A percentile compares a stretch with the other conserved stretches of the same genome.
Conservation (phyloP, 2,888 invertebrate genomes). For the Zygaena filipendulae region DNA sequence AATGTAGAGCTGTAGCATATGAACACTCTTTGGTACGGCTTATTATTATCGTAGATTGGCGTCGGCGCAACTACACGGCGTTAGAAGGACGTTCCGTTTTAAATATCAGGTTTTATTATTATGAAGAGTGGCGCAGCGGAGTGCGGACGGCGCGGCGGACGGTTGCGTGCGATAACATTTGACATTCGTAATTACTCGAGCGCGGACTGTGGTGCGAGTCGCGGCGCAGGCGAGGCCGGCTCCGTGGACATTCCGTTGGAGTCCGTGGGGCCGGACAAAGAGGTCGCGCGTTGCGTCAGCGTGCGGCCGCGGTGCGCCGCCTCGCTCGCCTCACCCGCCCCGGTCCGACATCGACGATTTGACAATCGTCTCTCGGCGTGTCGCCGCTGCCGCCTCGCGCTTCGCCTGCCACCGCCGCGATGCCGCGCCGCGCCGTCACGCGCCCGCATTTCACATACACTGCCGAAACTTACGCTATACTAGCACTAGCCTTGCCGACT, state of each 20-base stretch:
- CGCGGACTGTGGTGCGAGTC: conserved; percentile 41
- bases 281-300: conserved; percentile 65
- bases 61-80: conserved; percentile 70
- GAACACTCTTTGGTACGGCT: conserved; percentile 50
- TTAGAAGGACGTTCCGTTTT: conserved; percentile 71
- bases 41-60: conserved; percentile 71
- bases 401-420: conserved; percentile 9
- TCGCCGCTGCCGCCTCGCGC: conserved; percentile 17
- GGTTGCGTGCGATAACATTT: conserved; percentile 69
- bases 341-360: conserved; percentile 16
- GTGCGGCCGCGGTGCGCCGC: conserved; percentile 24
- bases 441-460: conserved; percentile 40
- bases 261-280: conserved; percentile 56
- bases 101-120: conserved; percentile 71
- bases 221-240: conserved; percentile 38
- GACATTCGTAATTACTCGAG: conserved; percentile 68
- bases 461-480: conserved; percentile 46
- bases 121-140: conserved; percentile 68
- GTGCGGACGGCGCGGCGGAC: conserved; percentile 60
- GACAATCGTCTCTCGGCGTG: conserved; percentile 17
- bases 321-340: conserved; percentile 17
- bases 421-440: conserved; percentile 15
- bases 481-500: conserved; percentile 40
- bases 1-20: conserved; percentile 39
- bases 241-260: conserved; percentile 27